These are phyloP conservation scores for Coleophora flavipennella DNA, from an alignment of 2,888 invertebrate species.

Conservation along the genomic window DNA sequence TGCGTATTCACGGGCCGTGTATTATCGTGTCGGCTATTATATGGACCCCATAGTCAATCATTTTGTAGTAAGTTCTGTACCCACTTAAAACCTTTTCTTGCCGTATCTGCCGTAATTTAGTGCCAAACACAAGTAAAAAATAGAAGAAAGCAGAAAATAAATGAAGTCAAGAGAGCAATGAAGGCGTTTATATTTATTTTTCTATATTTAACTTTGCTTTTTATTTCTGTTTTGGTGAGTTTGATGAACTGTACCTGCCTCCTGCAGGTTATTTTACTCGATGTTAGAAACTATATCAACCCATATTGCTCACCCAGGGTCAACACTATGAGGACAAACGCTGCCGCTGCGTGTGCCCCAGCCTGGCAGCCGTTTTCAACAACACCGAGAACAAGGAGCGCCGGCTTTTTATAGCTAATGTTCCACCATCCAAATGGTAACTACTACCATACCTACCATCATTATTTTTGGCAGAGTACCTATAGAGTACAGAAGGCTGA, in stretches of 20 bases:
- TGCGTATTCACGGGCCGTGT: too few species aligned
- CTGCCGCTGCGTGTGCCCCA: constrained; percentile 87
- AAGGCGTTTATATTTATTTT: not conserved
- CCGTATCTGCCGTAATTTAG: too few species aligned
- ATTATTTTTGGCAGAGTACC: not conserved
- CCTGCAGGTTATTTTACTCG: too few species aligned
- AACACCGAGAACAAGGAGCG: constrained; percentile 49
- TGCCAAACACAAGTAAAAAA: too few species aligned
- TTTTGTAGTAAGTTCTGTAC: too few species aligned
- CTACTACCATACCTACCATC: not conserved
- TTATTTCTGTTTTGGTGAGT: not conserved
- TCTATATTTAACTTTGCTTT: not conserved
- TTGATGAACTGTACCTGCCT: too few species aligned
- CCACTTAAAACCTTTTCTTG: too few species aligned
- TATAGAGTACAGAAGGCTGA: too few species aligned
- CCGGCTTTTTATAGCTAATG: constrained; percentile 80
- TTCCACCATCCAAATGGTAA: constrained; percentile 83
- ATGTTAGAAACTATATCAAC: too few species aligned
- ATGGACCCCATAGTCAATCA: too few species aligned
- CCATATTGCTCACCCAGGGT: too few species aligned
- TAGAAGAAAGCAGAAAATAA: not conserved
- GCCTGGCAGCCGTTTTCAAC: constrained; percentile 76
- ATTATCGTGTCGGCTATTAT: too few species aligned
- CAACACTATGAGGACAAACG: constrained; percentile 84
- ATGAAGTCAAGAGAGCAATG: not conserved